Evolutionary conservation across 2,797 vertebrate genomes (phyloP), one percentile per base, ranked within the genome.

Genomic region (Tamandua tetradactyla): DNA sequence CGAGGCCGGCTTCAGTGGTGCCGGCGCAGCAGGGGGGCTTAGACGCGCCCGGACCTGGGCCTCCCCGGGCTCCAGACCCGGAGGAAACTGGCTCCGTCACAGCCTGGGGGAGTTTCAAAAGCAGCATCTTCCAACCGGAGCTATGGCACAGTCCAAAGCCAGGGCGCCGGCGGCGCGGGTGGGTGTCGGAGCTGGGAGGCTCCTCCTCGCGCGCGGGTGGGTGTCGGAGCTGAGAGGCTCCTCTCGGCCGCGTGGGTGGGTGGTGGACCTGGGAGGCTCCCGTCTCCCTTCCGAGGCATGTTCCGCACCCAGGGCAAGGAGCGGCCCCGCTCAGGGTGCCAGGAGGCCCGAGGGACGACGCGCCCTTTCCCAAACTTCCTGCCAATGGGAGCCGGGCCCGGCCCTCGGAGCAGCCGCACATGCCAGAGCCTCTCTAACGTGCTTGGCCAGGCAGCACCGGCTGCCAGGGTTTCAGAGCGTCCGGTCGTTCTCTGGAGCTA

Each of bases 391-490:
- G 44, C 64, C 0, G 4, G 52, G n/a, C 20, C n/a, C 22, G 55
- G 35, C 17, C 13, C 87, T 32, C 66, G 30, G 13, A 68, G 15
- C 5, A 10, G 30, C 5, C 4, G 55, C 49, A 18, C 27, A 3
- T n/a, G 20, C 25, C 72, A 0, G 0, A 82, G 44, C 44, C 44
- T 11, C 23, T 37, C 62, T 8, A 57, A 79, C 52, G 15, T 10
- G 23, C 61, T 61, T 37, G 18, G 66, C 57, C 52, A n/a, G 27
- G 37, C 44, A 69, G 14, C 44, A 59, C 72, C 42, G 30, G 23
- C 40, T 83, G 85, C 59, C 35, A 20, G 66, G 9, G 68, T 90
- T 95, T 93, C 81, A 55, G 64, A 95, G 71, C 96, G 92, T 55
- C 17, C 52, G 20, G 86, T 87, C 88, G 55, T 20, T 2, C 85